Evolutionary conservation across 2,113 vertebrate species (phyloP).

Genomic region (Edolisoma coerulescens): DNA sequence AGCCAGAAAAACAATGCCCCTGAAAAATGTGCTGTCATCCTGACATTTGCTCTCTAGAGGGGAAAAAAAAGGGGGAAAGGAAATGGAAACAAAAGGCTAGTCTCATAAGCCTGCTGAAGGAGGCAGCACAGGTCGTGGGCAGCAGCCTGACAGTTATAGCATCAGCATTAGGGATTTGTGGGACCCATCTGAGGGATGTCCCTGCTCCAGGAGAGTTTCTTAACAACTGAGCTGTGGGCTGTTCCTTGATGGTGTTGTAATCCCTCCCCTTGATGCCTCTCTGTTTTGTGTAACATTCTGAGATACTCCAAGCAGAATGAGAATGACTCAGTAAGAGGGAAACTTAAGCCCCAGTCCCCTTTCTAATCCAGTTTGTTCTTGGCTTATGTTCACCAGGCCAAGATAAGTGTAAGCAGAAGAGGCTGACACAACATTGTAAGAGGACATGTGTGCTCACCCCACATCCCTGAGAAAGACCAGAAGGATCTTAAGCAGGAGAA

Average conservation of each 20-base stretch:
- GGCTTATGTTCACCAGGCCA: not conserved
- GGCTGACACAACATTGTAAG: not conserved
- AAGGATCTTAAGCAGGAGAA: not conserved
- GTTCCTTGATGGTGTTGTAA: not conserved
- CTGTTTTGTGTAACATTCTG: not conserved
- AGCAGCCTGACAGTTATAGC: not conserved
- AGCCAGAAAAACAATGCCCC: not conserved
- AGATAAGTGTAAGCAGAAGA: not conserved
- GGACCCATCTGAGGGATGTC: accelerated
- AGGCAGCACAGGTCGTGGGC: accelerated
- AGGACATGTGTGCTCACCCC: not conserved
- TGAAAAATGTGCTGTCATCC: slow-evolving; percentile 10
- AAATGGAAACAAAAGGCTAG: not conserved
- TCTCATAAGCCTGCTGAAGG: not conserved
- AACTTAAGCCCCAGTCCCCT: not conserved
- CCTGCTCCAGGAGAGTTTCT: not conserved
- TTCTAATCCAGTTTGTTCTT: not conserved
- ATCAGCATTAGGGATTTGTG: not conserved
- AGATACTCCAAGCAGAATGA: not conserved
- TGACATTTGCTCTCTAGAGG: not conserved
- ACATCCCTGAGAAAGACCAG: not conserved
- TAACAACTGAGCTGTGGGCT: not conserved
- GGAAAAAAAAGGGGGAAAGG: accelerated
- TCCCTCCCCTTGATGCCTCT: not conserved
- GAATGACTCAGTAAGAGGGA: not conserved